A percentile compares a stretch with the other conserved stretches of the same genome.
Conservation (phyloP, 35 echinoderm and acorn worm genomes). For the Lytechinus pictus region DNA sequence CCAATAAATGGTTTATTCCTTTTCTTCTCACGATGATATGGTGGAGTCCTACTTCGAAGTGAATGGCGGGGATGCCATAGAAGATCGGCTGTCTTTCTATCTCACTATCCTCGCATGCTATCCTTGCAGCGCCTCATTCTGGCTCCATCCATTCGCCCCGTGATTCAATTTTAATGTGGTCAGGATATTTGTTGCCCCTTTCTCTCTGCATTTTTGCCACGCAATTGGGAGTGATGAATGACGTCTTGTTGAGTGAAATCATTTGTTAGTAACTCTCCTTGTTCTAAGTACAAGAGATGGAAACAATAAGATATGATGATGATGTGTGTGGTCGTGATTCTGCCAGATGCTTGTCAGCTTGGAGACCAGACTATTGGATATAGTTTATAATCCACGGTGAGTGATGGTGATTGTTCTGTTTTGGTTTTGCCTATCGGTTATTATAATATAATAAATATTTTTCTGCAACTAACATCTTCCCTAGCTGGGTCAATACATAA, state of each 20-base stretch:
- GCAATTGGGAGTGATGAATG: constrained; percentile 9
- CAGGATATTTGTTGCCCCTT: constrained; percentile 10
- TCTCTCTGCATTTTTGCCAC: neutral
- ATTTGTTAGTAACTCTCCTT: neutral
- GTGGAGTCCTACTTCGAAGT: neutral
- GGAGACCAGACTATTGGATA: neutral
- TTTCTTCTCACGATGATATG: neutral
- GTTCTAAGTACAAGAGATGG: neutral
- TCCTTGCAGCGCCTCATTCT: neutral
- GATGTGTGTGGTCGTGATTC: neutral
- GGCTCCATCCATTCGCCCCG: neutral
- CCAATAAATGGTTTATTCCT: constrained; percentile 19
- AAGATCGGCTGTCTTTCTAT: neutral
- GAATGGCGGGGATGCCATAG: neutral
- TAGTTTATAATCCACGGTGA: neutral
- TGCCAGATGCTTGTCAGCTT: neutral
- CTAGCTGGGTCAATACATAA: neutral
- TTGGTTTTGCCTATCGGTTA: neutral
- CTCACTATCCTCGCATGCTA: neutral
- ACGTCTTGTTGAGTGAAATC: constrained; percentile 1
- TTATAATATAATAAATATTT: no score
- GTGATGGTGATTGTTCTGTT: neutral
- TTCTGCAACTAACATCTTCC: neutral
- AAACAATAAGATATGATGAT: neutral
- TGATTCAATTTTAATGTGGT: constrained; percentile 19